phyloP scores from a whole-genome alignment of 2,797 vertebrate species.

The Poecilia gillii region DNA sequence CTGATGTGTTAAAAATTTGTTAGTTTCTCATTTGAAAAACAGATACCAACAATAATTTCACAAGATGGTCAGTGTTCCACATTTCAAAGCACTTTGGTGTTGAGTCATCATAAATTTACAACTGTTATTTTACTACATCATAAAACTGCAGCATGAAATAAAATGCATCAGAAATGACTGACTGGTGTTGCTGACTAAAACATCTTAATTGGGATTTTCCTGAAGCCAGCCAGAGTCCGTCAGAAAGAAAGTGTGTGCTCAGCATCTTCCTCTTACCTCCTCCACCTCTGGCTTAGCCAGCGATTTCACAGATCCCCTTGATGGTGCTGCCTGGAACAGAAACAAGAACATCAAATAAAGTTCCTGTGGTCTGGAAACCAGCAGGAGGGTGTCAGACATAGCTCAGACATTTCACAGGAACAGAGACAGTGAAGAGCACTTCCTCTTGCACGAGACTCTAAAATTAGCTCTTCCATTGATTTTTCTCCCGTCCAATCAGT shows the following conservation, averaged over 20 bases:
- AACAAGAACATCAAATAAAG: not conserved
- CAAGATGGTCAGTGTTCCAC: too few species aligned
- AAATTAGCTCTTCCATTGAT: not conserved
- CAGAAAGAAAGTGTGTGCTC: not conserved
- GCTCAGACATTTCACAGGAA: not conserved
- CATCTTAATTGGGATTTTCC: not conserved
- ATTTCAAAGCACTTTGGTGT: too few species aligned
- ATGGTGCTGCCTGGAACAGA: conserved; percentile 52
- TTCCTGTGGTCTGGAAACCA: not conserved
- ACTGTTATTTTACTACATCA: not conserved
- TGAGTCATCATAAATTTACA: too few species aligned
- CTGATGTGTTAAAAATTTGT: too few species aligned
- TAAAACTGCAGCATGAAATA: not conserved
- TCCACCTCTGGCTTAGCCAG: conserved; percentile 74
- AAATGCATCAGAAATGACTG: not conserved
- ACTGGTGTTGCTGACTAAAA: not conserved
- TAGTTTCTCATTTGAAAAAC: too few species aligned
- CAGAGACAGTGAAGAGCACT: not conserved
- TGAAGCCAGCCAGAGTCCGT: not conserved
- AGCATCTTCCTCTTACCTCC: conserved; percentile 70
- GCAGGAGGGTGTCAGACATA: not conserved
- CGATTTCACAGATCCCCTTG: conserved; percentile 72
- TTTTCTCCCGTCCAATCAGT: not conserved
- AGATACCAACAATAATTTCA: too few species aligned
- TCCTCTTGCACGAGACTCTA: not conserved